phyloP scores from a whole-genome alignment of 2,888 invertebrate species.

The Cantharis lateralis region DNA sequence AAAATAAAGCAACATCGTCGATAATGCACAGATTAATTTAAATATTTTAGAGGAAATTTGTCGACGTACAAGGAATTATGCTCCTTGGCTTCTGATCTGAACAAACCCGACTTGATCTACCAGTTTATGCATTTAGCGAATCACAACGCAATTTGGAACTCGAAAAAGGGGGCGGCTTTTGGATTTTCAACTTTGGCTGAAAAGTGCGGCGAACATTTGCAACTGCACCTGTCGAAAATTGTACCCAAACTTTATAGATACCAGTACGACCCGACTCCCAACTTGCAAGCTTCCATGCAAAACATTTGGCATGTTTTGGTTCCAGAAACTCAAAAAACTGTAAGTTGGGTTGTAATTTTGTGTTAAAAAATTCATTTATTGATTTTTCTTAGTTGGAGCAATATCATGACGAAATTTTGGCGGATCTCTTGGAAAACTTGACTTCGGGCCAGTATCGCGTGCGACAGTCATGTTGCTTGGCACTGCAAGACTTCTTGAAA shows the following conservation, averaged over 20 bases:
- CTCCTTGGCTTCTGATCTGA: constrained; percentile 89
- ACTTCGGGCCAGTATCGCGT: constrained; percentile 88
- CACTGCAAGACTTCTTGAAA: constrained; percentile 81
- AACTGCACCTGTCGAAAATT: constrained; percentile 81
- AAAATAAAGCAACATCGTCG: constrained; percentile 33
- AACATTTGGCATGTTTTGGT: constrained; percentile 94
- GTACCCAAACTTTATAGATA: constrained; percentile 88
- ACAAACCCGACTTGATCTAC: constrained; percentile 93
- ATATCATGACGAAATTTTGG: constrained; percentile 79
- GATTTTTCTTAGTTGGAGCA: constrained; percentile 70
- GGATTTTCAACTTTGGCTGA: constrained; percentile 87
- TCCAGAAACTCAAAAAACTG: constrained; percentile 80
- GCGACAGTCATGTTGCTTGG: constrained; percentile 88
- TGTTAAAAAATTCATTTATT: constrained; percentile 38
- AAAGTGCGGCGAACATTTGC: constrained; percentile 81
- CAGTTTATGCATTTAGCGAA: constrained; percentile 96
- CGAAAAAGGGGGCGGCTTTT: constrained; percentile 92
- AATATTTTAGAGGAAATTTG: constrained; percentile 72
- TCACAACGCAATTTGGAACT: constrained; percentile 93
- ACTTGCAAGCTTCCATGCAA: constrained; percentile 90
- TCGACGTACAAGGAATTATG: constrained; percentile 95
- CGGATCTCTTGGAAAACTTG: constrained; percentile 79
- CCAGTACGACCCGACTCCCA: constrained; percentile 91
- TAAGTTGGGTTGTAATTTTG: constrained; percentile 50
- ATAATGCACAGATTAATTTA: neutral